Evolutionary conservation across 2,888 invertebrate species (phyloP).

Genomic region (Aphodius sticticus): DNA sequence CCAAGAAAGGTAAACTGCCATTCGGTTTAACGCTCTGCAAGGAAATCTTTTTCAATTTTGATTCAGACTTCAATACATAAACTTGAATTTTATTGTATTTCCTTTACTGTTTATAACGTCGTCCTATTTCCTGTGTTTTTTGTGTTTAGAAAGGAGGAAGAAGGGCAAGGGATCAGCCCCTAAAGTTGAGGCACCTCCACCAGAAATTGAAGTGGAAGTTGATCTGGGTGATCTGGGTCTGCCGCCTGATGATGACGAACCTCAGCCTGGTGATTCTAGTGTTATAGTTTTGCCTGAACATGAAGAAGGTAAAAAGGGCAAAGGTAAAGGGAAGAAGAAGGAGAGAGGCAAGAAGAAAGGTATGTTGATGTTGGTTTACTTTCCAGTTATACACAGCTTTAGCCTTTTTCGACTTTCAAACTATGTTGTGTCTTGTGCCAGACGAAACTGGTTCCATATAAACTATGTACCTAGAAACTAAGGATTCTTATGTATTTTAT

Average conservation of each 20-base stretch:
- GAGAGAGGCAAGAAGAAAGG: constrained; percentile 30
- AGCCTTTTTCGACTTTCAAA: background rate
- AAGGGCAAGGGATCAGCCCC: constrained; percentile 55
- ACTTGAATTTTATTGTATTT: no score
- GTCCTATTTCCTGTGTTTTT: constrained; percentile 34
- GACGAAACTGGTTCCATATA: no score
- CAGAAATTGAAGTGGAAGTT: constrained; percentile 57
- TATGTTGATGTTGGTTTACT: background rate
- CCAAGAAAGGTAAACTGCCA: constrained; percentile 40
- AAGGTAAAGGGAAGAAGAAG: constrained; percentile 52
- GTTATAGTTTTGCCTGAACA: constrained; percentile 53
- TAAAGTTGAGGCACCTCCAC: background rate
- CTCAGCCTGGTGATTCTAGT: background rate
- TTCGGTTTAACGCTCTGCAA: no score
- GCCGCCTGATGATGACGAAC: constrained; percentile 47
- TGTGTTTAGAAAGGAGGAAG: constrained; percentile 60
- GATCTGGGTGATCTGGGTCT: constrained; percentile 51
- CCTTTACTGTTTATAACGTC: no score
- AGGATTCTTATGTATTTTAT: background rate
- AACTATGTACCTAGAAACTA: no score
- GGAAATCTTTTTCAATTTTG: no score
- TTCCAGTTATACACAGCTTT: background rate
- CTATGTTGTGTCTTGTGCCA: no score
- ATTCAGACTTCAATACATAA: no score
- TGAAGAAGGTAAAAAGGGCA: constrained; percentile 49